A percentile compares a stretch with the other conserved stretches of the same genome.
Conservation (phyloP, 1,140 invertebrate genomes). For the Drosophila littoralis region DNA sequence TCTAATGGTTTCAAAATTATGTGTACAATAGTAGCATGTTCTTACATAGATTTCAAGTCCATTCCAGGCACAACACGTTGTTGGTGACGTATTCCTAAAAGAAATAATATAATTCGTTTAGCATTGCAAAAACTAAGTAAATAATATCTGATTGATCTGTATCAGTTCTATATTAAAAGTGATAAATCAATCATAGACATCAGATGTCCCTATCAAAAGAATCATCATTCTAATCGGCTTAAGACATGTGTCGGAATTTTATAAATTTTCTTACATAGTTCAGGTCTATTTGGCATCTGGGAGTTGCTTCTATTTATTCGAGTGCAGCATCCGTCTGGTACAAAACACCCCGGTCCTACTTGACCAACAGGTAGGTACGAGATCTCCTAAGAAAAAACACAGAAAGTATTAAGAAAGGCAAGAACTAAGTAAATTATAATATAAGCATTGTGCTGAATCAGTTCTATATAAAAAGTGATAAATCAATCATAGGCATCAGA, state of each 20-base stretch:
- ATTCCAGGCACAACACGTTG: background rate
- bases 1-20: background rate
- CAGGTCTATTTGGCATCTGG: too few species aligned
- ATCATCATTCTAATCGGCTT: too few species aligned
- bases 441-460: background rate
- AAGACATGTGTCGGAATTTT: too few species aligned
- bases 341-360: too few species aligned
- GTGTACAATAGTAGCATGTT: background rate
- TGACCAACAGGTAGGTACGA: too few species aligned
- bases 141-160: too few species aligned
- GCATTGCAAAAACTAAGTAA: background rate
- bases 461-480: slow-evolving; percentile 17
- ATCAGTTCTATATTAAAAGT: slow-evolving; percentile 16
- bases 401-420: too few species aligned
- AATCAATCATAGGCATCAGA: slow-evolving; percentile 46
- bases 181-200: slow-evolving; percentile 44
- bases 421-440: background rate
- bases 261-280: too few species aligned
- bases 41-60: background rate
- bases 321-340: too few species aligned
- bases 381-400: too few species aligned
- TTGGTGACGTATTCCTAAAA: background rate
- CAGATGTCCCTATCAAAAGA: slow-evolving; percentile 53
- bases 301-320: too few species aligned
- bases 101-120: background rate